A percentile compares a stretch with the other conserved stretches of the same genome.
phyloP scores from a whole-genome alignment of 1,140 invertebrate species.

The Caenorhabditis briggsae region DNA sequence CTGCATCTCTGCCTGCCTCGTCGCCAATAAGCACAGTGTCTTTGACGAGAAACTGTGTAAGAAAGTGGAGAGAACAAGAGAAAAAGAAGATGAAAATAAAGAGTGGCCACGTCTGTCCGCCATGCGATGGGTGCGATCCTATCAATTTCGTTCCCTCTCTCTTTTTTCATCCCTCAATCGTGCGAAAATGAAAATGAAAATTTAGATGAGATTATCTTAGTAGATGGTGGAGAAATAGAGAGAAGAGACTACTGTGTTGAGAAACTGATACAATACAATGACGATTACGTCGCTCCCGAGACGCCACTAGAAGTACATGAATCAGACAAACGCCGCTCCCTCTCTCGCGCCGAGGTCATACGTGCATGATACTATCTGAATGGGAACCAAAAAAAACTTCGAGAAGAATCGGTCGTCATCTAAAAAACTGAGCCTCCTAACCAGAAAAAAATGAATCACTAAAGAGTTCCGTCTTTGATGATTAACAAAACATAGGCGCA shows the following conservation, averaged over 20 bases:
- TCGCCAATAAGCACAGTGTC: constrained; percentile 3
- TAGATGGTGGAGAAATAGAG: neutral
- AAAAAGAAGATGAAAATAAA: neutral
- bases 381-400: neutral
- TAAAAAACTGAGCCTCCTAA: neutral
- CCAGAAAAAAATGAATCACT: too few relatives aligned
- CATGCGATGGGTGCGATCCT: neutral
- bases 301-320: neutral
- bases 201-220: neutral
- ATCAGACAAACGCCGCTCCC: constrained; percentile 16
- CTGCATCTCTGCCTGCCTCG: constrained; percentile 16
- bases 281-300: neutral
- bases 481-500: too few relatives aligned
- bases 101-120: constrained; percentile 15
- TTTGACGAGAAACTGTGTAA: constrained; percentile 3
- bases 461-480: too few relatives aligned
- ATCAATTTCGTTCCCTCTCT: constrained; percentile 22
- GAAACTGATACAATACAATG: constrained; percentile 18
- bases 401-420: neutral
- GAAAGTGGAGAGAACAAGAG: neutral
- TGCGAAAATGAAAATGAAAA: constrained; percentile 29
- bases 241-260: neutral
- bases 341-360: constrained; percentile 10
- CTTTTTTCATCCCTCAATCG: too few relatives aligned
- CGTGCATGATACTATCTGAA: neutral